Conservation (phyloP, 2,113 vertebrate species). For the Chaenogobius annularis region DNA sequence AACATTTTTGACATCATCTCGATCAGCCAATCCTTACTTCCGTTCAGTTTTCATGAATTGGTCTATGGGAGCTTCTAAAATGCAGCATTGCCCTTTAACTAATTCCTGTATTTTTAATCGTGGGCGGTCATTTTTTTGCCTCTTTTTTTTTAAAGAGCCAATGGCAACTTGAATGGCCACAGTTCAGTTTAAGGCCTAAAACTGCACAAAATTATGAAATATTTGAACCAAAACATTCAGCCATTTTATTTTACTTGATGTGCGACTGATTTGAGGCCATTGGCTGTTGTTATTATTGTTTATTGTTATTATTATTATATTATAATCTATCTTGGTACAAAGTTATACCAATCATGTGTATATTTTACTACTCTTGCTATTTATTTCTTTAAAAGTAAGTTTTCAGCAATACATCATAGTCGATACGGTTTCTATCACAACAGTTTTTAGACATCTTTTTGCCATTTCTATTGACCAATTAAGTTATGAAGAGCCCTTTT, state of each 20-base stretch:
- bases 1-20: neutral
- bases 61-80: neutral
- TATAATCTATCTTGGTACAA: slow-evolving; percentile 29
- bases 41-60: neutral
- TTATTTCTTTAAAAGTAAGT: slow-evolving; percentile 76
- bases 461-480: slow-evolving; percentile 67
- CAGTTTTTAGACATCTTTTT: slow-evolving; percentile 39
- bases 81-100: slow-evolving; percentile 1
- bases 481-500: slow-evolving; percentile 74
- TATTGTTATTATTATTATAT: slow-evolving; percentile 1
- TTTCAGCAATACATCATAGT: slow-evolving; percentile 50
- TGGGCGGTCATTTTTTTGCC: slow-evolving; percentile 10
- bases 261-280: slow-evolving; percentile 26
- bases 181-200: slow-evolving; percentile 10
- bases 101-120: neutral
- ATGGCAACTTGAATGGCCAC: neutral
- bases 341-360: slow-evolving; percentile 61
- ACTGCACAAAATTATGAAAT: slow-evolving; percentile 20
- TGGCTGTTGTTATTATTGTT: slow-evolving; percentile 8
- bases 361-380: slow-evolving; percentile 78
- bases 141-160: slow-evolving; percentile 28
- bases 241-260: slow-evolving; percentile 29
- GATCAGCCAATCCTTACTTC: neutral
- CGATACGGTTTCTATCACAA: neutral
- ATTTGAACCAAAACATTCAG: slow-evolving; percentile 24